These are phyloP conservation scores for Craterocephalus amniculus DNA, from an alignment of 2,797 vertebrate genomes.

Conservation along the genomic window DNA sequence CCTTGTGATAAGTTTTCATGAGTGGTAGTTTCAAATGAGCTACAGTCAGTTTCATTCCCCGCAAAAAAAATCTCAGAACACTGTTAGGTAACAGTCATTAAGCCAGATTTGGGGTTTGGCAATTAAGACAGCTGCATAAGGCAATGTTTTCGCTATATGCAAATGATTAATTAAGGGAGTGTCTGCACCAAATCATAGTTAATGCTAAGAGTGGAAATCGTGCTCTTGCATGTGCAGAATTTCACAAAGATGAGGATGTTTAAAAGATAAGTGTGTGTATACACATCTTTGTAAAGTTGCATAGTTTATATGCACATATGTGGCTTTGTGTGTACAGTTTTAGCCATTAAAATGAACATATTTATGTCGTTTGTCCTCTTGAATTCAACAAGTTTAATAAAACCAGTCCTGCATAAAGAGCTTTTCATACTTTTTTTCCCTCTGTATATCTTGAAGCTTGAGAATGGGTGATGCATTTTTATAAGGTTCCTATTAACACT, in stretches of 20 bases:
- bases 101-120: not conserved
- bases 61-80: conserved; percentile 2
- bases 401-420: not conserved
- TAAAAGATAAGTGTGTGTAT: not conserved
- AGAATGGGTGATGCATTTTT: not conserved
- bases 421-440: not conserved
- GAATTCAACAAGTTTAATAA: not conserved
- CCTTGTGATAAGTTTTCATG: conserved; percentile 38
- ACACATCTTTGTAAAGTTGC: too few species aligned
- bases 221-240: not conserved
- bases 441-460: not conserved
- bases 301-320: not conserved
- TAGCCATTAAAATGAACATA: not conserved
- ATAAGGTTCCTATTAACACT: not conserved
- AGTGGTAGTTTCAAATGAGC: conserved; percentile 57
- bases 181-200: not conserved
- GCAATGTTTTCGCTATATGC: not conserved
- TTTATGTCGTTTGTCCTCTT: not conserved
- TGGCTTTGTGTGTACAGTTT: not conserved
- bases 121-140: not conserved
- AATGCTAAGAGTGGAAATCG: not conserved
- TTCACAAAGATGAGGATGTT: not conserved
- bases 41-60: conserved; percentile 20
- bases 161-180: not conserved
- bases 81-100: conserved; percentile 6